phyloP scores from a whole-genome alignment of 2,113 vertebrate species.

The Semnopithecus entellus region DNA sequence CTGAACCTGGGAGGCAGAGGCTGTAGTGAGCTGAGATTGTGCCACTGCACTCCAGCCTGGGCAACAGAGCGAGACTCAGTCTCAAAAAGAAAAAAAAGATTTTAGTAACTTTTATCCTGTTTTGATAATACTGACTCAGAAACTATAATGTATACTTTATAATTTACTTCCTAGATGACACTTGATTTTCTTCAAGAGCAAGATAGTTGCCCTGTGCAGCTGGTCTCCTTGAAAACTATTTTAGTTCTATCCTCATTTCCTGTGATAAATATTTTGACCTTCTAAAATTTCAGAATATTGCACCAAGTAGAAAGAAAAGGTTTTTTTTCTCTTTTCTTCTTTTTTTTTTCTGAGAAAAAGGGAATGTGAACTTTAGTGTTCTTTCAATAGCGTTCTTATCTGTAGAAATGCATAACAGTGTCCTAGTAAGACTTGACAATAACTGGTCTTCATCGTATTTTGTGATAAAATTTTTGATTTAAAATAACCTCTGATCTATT shows the following conservation, averaged over 20 bases:
- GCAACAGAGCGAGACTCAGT: too few relatives aligned
- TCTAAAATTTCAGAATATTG: slow-evolving; percentile 66
- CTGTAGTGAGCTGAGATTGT: too few relatives aligned
- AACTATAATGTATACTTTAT: background rate
- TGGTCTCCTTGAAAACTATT: slow-evolving; percentile 49
- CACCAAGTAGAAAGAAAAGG: slow-evolving; percentile 63
- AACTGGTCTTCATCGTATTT: slow-evolving; percentile 33
- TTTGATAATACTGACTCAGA: slow-evolving; percentile 40
- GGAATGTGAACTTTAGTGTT: slow-evolving; percentile 54
- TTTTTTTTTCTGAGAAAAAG: slow-evolving; percentile 41
- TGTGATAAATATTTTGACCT: slow-evolving; percentile 39
- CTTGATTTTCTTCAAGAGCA: background rate
- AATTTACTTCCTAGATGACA: slow-evolving; percentile 14
- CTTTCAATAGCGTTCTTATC: slow-evolving; percentile 48
- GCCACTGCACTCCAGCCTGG: too few relatives aligned
- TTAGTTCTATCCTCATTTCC: slow-evolving; percentile 48
- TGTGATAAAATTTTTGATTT: slow-evolving; percentile 1
- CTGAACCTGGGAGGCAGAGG: too few relatives aligned
- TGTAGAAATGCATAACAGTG: slow-evolving; percentile 56
- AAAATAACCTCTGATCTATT: background rate
- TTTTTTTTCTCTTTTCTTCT: too few relatives aligned
- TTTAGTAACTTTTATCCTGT: background rate
- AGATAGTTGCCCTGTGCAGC: slow-evolving; percentile 14
- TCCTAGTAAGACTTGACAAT: slow-evolving; percentile 45
- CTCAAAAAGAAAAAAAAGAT: background rate